A percentile compares a stretch with the other conserved stretches of the same genome.
These are phyloP conservation scores for Paramormyrops kingsleyae DNA, from an alignment of 2,113 vertebrate genomes.

Conservation along the genomic window DNA sequence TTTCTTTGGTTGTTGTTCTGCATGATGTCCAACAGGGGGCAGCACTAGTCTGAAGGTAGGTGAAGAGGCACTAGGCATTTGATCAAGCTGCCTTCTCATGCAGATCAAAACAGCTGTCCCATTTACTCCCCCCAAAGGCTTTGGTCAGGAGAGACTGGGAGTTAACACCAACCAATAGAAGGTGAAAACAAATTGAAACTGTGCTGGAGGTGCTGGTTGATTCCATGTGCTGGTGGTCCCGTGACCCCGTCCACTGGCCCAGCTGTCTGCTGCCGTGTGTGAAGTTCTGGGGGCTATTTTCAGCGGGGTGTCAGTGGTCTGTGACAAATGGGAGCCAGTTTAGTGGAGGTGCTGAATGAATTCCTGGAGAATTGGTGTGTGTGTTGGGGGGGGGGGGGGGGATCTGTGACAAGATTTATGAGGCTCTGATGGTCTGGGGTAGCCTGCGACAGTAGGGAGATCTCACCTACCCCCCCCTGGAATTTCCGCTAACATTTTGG, in stretches of 20 bases:
- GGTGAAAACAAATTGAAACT: neutral
- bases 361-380: slow-evolving; percentile 29
- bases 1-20: slow-evolving; percentile 27
- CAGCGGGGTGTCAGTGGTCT: slow-evolving; percentile 46
- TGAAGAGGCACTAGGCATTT: slow-evolving; percentile 18
- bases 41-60: slow-evolving; percentile 25
- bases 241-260: neutral
- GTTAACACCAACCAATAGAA: neutral
- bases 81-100: slow-evolving; percentile 20
- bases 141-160: neutral
- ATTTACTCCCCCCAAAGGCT: neutral
- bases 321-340: slow-evolving; percentile 37
- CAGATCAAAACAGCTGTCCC: neutral
- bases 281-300: slow-evolving; percentile 52
- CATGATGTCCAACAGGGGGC: slow-evolving; percentile 51
- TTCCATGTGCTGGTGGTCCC: slow-evolving; percentile 7
- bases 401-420: slow-evolving; percentile 15
- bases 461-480: slow-evolving; percentile 12
- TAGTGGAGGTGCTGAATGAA: slow-evolving; percentile 42
- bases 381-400: neutral
- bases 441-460: slow-evolving; percentile 11
- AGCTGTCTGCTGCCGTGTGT: slow-evolving; percentile 29
- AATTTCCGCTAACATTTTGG: neutral
- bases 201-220: neutral
- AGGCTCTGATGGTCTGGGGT: slow-evolving; percentile 16